phyloP scores from a whole-genome alignment of 2,888 invertebrate genomes.

The Bellardia bayeri region DNA sequence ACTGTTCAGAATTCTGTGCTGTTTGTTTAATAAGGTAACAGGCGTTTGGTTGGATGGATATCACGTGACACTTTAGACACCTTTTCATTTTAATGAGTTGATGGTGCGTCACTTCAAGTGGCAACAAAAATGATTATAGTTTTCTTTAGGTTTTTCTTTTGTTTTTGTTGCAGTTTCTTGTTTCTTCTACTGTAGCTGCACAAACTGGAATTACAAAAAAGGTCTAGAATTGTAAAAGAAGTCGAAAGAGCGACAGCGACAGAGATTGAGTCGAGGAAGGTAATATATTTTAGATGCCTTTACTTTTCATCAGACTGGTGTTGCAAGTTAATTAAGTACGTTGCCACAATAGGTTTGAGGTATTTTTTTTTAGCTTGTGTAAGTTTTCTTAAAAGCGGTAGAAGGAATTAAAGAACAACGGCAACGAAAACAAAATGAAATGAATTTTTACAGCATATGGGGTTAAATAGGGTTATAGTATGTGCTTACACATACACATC shows the following conservation, averaged over 20 bases:
- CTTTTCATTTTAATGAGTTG: conserved; percentile 76
- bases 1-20: conserved; percentile 47
- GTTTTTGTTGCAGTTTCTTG: conserved; percentile 28
- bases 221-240: background rate
- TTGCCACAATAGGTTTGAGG: conserved; percentile 62
- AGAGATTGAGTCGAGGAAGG: background rate
- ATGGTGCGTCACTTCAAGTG: conserved; percentile 73
- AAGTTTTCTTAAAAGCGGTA: conserved; percentile 64
- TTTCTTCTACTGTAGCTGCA: conserved; percentile 14
- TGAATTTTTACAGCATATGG: conserved; percentile 31
- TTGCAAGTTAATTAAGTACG: conserved; percentile 73
- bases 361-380: conserved; percentile 42
- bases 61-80: conserved; percentile 81
- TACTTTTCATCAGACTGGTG: conserved; percentile 67
- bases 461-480: conserved; percentile 64
- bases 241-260: background rate
- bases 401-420: conserved; percentile 56
- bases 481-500: background rate
- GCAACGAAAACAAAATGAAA: conserved; percentile 52
- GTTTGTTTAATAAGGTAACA: conserved; percentile 73
- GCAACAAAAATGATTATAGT: conserved; percentile 69
- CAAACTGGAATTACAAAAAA: conserved; percentile 24
- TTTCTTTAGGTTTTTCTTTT: conserved; percentile 58
- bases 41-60: conserved; percentile 75
- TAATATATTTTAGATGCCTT: conserved; percentile 62